phyloP scores from a whole-genome alignment of 2,888 invertebrate genomes.

The Desoria tigrina region DNA sequence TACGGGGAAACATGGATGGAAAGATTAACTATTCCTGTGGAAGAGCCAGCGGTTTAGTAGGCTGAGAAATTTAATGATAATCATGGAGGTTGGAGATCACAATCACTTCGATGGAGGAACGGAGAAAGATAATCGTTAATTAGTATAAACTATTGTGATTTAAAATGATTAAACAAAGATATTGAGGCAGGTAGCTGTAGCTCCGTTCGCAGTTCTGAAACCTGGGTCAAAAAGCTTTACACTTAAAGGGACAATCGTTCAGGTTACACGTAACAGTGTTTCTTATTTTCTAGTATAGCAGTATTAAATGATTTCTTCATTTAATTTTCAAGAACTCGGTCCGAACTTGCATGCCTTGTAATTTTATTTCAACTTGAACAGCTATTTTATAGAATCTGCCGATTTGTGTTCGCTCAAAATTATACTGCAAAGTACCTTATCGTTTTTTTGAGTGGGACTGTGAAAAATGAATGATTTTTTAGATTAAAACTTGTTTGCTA shows the following conservation, averaged over 20 bases:
- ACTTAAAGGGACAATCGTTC: too few species aligned
- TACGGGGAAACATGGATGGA: conserved; percentile 51
- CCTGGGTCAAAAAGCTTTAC: too few species aligned
- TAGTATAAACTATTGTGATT: too few species aligned
- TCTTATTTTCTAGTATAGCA: too few species aligned
- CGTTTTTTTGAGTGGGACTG: conserved; percentile 5
- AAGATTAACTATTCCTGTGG: conserved; percentile 42
- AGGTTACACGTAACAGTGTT: too few species aligned
- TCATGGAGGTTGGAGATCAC: background rate
- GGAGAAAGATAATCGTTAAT: background rate
- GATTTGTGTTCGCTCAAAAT: conserved; percentile 21
- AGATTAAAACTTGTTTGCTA: background rate
- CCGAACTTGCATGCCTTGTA: too few species aligned
- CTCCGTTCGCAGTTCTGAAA: too few species aligned
- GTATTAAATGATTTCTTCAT: too few species aligned
- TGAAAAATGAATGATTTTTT: background rate
- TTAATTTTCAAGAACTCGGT: too few species aligned
- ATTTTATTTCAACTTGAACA: too few species aligned
- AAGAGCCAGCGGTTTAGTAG: conserved; percentile 29
- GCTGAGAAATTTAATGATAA: background rate
- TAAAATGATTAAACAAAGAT: too few species aligned
- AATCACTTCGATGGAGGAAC: background rate
- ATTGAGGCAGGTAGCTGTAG: too few species aligned
- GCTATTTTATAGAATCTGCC: background rate
- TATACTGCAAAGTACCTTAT: conserved; percentile 11